These are phyloP conservation scores for Venusia cambrica DNA, from an alignment of 2,888 invertebrate genomes.

Conservation along the genomic window DNA sequence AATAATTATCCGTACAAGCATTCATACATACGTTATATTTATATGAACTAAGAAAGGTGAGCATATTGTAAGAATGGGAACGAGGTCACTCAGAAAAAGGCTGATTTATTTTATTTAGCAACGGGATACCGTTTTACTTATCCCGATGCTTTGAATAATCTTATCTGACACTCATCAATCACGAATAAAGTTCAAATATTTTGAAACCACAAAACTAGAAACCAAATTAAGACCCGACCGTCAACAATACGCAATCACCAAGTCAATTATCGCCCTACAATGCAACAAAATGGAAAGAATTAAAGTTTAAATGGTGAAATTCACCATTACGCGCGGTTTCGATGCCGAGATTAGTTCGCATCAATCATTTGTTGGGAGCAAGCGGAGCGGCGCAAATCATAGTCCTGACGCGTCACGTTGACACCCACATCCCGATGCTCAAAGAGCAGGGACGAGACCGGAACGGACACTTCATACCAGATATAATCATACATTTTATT, in stretches of 20 bases:
- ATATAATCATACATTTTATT: too few relatives aligned
- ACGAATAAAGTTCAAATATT: not conserved
- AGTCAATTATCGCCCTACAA: slow-evolving; percentile 31
- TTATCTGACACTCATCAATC: too few relatives aligned
- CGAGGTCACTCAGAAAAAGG: too few relatives aligned
- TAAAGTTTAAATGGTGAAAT: slow-evolving; percentile 48
- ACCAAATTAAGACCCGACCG: slow-evolving; percentile 2
- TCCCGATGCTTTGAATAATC: too few relatives aligned
- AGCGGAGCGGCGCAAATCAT: slow-evolving; percentile 77
- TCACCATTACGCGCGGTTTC: slow-evolving; percentile 59
- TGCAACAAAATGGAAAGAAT: slow-evolving; percentile 39
- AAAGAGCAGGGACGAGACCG: slow-evolving; percentile 14
- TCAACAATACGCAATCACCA: slow-evolving; percentile 24
- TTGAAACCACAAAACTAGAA: slow-evolving; percentile 7
- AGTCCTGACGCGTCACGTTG: slow-evolving; percentile 68
- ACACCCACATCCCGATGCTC: slow-evolving; percentile 62
- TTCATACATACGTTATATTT: too few relatives aligned
- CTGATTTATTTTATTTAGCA: too few relatives aligned
- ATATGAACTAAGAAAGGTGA: too few relatives aligned
- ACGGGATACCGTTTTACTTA: too few relatives aligned
- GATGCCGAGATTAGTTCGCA: slow-evolving; percentile 64
- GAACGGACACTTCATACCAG: too few relatives aligned
- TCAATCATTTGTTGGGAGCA: slow-evolving; percentile 68
- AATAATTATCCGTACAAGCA: too few relatives aligned
- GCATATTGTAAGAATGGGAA: too few relatives aligned